Conservation (phyloP, 2,888 invertebrate genomes). For the Thecocarcelia acutangulata region DNA sequence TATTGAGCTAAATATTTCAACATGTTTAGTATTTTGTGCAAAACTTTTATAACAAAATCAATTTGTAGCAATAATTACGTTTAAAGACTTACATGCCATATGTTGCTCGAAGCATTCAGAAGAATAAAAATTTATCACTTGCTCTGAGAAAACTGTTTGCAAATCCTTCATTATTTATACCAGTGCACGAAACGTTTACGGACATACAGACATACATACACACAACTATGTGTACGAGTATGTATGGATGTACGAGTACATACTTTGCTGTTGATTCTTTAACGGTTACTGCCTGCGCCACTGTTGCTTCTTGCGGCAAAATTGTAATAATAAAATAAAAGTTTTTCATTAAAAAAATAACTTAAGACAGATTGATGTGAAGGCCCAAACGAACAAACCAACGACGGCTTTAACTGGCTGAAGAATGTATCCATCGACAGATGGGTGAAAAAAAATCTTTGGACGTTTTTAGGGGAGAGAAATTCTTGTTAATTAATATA, state of each 20-base stretch:
- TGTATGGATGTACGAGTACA: too few species aligned
- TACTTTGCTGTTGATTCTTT: background rate
- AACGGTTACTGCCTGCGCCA: background rate
- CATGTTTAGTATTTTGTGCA: slow-evolving; percentile 8
- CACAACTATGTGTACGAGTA: too few species aligned
- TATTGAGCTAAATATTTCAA: slow-evolving; percentile 4
- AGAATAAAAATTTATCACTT: slow-evolving; percentile 44
- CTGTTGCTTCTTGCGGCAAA: slow-evolving; percentile 58
- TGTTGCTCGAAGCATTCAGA: slow-evolving; percentile 62
- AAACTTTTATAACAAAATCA: slow-evolving; percentile 62
- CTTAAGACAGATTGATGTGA: slow-evolving; percentile 56
- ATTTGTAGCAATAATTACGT: slow-evolving; percentile 67
- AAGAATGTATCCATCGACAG: slow-evolving; percentile 21
- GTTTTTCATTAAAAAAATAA: slow-evolving; percentile 62
- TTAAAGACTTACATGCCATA: slow-evolving; percentile 65
- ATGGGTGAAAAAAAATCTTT: background rate
- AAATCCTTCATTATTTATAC: slow-evolving; percentile 25
- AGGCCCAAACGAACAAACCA: slow-evolving; percentile 16
- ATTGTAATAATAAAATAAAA: slow-evolving; percentile 63
- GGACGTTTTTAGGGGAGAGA: background rate
- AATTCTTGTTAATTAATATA: too few species aligned
- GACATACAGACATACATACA: too few species aligned
- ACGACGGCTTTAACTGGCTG: background rate
- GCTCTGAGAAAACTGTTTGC: slow-evolving; percentile 14
- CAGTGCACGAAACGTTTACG: background rate